A percentile compares a stretch with the other conserved stretches of the same genome.
Conservation (phyloP, 2,113 vertebrate species). For the Heteronetta atricapilla region DNA sequence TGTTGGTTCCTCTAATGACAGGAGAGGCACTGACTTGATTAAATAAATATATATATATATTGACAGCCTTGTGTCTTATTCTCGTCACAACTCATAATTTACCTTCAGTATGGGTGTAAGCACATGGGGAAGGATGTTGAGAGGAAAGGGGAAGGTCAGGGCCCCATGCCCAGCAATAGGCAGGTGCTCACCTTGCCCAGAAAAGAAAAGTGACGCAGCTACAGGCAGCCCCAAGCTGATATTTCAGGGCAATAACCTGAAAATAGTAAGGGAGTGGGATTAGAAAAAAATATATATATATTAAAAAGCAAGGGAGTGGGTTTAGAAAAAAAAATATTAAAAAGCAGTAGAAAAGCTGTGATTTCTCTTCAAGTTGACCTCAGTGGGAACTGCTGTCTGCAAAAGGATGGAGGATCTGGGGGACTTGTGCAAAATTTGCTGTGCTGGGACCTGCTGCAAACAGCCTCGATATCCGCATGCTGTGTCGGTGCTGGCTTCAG, state of each 20-base stretch:
- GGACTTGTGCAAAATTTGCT: neutral
- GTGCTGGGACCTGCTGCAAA: neutral
- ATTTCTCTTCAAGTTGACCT: neutral
- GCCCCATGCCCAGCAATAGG: neutral
- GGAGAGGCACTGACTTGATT: neutral
- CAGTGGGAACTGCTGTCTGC: neutral
- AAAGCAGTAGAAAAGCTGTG: neutral
- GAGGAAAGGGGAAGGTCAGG: neutral
- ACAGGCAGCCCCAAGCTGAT: accelerated
- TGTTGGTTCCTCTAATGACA: neutral
- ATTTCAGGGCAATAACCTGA: neutral
- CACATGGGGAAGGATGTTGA: neutral
- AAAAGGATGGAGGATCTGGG: neutral
- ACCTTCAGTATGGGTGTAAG: neutral
- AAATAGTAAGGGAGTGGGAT: neutral
- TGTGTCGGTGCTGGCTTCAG: neutral
- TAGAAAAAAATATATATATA: neutral
- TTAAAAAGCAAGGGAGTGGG: too few species aligned
- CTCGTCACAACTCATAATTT: neutral
- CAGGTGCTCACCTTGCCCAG: neutral
- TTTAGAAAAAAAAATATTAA: neutral
- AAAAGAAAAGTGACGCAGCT: neutral
- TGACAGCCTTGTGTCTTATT: accelerated
- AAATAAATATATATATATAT: too few species aligned
- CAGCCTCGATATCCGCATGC: accelerated